phyloP scores from a whole-genome alignment of 2,888 invertebrate species.

The Galeopsomyia nigrocyanea region DNA sequence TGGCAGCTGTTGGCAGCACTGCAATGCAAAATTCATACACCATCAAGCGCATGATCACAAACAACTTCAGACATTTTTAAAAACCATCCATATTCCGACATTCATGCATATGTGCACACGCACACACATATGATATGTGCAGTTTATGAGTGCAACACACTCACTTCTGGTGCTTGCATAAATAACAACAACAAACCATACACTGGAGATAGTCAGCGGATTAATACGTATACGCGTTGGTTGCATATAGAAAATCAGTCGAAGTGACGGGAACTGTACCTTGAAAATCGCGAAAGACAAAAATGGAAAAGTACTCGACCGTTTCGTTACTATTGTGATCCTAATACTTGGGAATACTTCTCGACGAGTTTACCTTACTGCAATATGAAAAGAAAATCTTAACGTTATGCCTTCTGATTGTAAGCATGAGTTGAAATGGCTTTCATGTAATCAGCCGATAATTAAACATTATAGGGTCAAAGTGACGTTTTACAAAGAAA shows the following conservation, averaged over 20 bases:
- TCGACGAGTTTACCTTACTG: constrained; percentile 1
- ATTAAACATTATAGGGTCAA: constrained; percentile 5
- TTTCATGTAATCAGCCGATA: not conserved
- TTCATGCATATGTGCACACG: no score
- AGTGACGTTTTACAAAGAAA: not conserved
- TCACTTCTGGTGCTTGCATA: constrained; percentile 13
- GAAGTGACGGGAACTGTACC: not conserved
- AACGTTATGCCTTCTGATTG: not conserved
- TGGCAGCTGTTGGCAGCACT: no score
- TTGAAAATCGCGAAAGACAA: not conserved
- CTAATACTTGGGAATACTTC: not conserved
- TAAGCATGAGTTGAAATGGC: no score
- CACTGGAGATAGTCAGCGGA: not conserved
- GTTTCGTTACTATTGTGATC: constrained; percentile 2
- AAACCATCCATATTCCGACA: no score
- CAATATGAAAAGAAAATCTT: constrained; percentile 1
- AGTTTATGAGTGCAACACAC: no score
- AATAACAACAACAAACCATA: constrained; percentile 34
- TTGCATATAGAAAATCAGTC: not conserved
- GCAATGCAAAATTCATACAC: no score
- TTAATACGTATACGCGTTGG: no score
- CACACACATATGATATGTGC: no score
- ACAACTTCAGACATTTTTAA: no score
- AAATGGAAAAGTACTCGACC: not conserved
- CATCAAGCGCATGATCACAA: no score